Evolutionary conservation across 2,113 vertebrate genomes (phyloP).

Genomic region (Chlorodrepanis virens): DNA sequence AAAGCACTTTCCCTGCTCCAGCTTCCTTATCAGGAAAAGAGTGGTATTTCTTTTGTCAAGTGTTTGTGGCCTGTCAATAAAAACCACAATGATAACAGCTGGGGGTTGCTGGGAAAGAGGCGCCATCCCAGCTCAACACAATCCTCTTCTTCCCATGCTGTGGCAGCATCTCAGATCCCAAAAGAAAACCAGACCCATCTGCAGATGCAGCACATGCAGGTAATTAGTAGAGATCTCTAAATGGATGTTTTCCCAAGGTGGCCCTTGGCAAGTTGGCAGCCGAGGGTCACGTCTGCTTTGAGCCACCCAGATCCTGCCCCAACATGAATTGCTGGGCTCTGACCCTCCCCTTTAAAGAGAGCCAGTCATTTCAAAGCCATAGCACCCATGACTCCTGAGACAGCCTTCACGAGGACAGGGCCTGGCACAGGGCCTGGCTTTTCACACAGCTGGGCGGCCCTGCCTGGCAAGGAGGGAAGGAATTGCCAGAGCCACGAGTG

Average conservation of each 20-base stretch:
- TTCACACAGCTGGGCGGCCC: background rate
- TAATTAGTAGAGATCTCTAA: rapidly evolving
- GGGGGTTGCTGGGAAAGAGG: background rate
- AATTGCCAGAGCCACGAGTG: rapidly evolving
- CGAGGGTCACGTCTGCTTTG: background rate
- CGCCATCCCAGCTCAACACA: background rate
- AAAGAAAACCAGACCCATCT: background rate
- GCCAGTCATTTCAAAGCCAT: background rate
- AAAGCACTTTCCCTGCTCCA: background rate
- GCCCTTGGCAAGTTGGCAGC: background rate
- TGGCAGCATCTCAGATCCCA: background rate
- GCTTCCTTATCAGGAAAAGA: background rate
- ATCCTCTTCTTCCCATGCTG: rapidly evolving
- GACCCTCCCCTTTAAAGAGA: background rate
- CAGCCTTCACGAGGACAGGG: rapidly evolving
- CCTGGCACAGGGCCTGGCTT: rapidly evolving
- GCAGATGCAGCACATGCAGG: background rate
- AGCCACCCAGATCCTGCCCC: background rate
- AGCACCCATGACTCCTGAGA: background rate
- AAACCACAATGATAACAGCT: background rate
- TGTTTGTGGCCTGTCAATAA: background rate
- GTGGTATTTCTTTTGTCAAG: background rate
- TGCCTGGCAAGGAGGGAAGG: background rate
- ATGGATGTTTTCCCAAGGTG: background rate
- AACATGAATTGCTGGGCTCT: rapidly evolving